Percentiles rank a stretch among this genome's conserved stretches.
Evolutionary conservation across 2,888 invertebrate species (phyloP).

Genomic region (Meteorus cinctellus): DNA sequence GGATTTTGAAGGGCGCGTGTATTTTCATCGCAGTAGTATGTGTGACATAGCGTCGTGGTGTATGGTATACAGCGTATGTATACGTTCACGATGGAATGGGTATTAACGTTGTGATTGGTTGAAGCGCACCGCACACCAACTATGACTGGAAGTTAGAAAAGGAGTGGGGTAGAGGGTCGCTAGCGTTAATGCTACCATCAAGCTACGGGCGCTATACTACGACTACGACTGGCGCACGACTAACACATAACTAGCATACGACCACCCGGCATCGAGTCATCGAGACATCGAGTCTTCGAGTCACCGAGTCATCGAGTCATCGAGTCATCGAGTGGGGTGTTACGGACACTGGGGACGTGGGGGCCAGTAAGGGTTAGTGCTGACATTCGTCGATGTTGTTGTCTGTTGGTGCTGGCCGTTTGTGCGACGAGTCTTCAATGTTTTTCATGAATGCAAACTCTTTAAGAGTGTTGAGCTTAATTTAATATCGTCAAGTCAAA

Average conservation of each 20-base stretch:
- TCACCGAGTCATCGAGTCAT: too few species aligned
- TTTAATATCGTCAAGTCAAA: neutral
- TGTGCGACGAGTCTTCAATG: too few species aligned
- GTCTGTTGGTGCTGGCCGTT: too few species aligned
- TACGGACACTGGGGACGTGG: neutral
- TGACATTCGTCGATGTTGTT: too few species aligned
- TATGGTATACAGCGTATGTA: neutral
- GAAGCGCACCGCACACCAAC: neutral
- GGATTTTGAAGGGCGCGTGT: slow-evolving; percentile 32
- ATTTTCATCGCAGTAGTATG: slow-evolving; percentile 17
- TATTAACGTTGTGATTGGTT: neutral
- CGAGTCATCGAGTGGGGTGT: too few species aligned
- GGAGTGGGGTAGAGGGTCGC: neutral
- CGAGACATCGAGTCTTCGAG: too few species aligned
- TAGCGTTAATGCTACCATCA: neutral
- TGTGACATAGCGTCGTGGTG: slow-evolving; percentile 4
- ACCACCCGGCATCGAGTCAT: neutral
- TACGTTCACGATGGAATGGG: neutral
- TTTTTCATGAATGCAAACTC: neutral
- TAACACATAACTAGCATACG: neutral
- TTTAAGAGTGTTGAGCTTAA: neutral
- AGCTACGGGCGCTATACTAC: neutral
- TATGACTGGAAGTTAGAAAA: neutral
- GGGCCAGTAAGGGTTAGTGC: too few species aligned
- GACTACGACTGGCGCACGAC: too few species aligned